Percentiles rank a stretch among this genome's conserved stretches.
phyloP scores from a whole-genome alignment of 2,113 vertebrate species.

The Sigmodon hispidus region DNA sequence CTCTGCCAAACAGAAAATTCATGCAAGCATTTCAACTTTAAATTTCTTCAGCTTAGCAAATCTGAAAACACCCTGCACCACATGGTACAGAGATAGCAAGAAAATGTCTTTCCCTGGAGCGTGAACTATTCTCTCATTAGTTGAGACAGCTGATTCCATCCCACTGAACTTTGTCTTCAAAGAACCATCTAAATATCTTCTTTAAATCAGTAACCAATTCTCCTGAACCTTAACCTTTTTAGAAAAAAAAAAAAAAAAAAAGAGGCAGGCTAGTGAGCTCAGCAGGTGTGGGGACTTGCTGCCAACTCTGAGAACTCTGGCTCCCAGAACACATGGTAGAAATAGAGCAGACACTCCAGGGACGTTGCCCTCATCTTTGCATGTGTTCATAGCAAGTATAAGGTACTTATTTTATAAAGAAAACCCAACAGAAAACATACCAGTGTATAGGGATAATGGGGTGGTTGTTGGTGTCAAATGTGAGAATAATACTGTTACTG shows the following conservation, averaged over 20 bases:
- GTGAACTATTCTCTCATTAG: neutral
- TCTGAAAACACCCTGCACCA: neutral
- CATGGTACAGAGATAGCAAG: slow-evolving; percentile 21
- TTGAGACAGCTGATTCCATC: neutral
- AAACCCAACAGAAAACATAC: neutral
- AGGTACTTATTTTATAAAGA: slow-evolving; percentile 30
- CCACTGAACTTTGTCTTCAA: neutral
- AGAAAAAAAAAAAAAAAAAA: neutral
- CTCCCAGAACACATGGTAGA: neutral
- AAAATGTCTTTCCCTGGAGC: slow-evolving; percentile 30
- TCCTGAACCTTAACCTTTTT: slow-evolving; percentile 20
- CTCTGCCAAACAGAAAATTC: slow-evolving; percentile 36
- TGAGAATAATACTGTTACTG: neutral
- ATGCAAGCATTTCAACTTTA: slow-evolving; percentile 20
- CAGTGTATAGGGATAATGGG: neutral
- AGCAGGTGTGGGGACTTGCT: neutral
- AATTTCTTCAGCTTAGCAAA: neutral
- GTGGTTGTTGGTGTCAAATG: neutral
- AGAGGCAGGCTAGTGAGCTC: neutral
- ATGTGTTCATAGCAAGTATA: neutral
- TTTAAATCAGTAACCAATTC: slow-evolving; percentile 52
- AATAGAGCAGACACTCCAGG: neutral
- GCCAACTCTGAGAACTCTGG: neutral
- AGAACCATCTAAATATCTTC: slow-evolving; percentile 32
- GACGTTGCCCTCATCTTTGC: neutral